Evolutionary conservation across 2,797 vertebrate species (phyloP).

Genomic region (Anniella stebbinsi): DNA sequence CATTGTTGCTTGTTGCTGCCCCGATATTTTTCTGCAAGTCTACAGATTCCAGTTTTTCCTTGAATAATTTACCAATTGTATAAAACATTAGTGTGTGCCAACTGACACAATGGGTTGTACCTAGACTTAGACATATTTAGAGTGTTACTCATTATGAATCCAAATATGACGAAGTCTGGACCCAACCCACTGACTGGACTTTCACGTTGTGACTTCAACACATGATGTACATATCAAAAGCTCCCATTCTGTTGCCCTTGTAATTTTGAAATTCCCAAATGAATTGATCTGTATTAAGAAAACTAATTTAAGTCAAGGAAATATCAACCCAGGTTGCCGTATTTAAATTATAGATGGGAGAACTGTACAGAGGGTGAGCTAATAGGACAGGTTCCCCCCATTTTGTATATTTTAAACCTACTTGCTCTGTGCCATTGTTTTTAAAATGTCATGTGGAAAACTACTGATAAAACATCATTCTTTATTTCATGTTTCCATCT

Average conservation of each 20-base stretch:
- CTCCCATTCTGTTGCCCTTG: neutral
- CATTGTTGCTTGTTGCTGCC: no score
- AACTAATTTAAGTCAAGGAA: neutral
- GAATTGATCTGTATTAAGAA: neutral
- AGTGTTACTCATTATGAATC: no score
- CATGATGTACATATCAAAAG: neutral
- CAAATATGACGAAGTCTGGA: neutral
- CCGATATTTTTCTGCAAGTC: neutral
- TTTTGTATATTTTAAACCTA: neutral
- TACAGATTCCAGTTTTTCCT: neutral
- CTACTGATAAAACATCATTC: neutral
- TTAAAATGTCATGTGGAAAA: neutral
- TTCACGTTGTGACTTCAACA: neutral
- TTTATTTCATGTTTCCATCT: neutral
- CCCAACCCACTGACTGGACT: neutral
- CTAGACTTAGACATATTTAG: no score
- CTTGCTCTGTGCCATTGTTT: neutral
- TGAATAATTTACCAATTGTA: neutral
- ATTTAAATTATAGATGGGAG: neutral
- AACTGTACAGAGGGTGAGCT: neutral
- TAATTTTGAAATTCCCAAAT: neutral
- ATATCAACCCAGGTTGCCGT: neutral
- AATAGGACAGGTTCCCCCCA: neutral
- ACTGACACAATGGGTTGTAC: neutral
- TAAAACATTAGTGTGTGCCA: neutral